Evolutionary conservation across 2,113 vertebrate genomes (phyloP).

Genomic region (Coturnix japonica): DNA sequence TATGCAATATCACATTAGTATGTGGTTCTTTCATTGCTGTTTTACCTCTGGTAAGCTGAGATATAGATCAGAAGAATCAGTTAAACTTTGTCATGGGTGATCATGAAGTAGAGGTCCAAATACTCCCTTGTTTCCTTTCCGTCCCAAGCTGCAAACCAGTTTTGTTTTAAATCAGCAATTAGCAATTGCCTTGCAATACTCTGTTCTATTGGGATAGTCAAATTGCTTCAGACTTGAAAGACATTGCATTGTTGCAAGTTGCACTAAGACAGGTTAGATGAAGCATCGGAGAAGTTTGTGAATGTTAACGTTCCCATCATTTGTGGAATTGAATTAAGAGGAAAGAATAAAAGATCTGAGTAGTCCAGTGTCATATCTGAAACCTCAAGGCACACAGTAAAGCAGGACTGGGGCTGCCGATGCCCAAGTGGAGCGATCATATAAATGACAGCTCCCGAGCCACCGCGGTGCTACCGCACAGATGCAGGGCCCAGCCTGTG

Average conservation of each 20-base stretch:
- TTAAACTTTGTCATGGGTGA: not conserved
- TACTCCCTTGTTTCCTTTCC: rapidly evolving
- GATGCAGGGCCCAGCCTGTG: conserved; percentile 86
- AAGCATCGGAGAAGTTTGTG: rapidly evolving
- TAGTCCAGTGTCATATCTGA: rapidly evolving
- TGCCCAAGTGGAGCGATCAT: conserved; percentile 31
- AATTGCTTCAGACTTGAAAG: not conserved
- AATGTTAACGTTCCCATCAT: not conserved
- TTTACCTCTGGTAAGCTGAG: not conserved
- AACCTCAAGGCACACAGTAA: not conserved
- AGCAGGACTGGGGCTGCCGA: not conserved
- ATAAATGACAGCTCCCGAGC: conserved; percentile 70
- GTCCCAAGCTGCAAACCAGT: not conserved
- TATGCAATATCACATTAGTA: no score
- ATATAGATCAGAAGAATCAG: not conserved
- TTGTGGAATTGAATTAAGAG: not conserved
- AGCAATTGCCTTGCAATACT: not conserved
- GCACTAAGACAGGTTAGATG: rapidly evolving
- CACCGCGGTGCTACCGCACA: conserved; percentile 78
- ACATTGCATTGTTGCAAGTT: not conserved
- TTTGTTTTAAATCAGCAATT: not conserved
- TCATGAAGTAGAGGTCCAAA: not conserved
- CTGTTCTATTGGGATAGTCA: not conserved
- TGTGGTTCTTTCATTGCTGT: not conserved
- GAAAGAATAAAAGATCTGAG: not conserved